Evolutionary conservation across 2,113 vertebrate species (phyloP), one percentile per base, ranked within the genome.

Genomic region (Forbesichthys agassizii): DNA sequence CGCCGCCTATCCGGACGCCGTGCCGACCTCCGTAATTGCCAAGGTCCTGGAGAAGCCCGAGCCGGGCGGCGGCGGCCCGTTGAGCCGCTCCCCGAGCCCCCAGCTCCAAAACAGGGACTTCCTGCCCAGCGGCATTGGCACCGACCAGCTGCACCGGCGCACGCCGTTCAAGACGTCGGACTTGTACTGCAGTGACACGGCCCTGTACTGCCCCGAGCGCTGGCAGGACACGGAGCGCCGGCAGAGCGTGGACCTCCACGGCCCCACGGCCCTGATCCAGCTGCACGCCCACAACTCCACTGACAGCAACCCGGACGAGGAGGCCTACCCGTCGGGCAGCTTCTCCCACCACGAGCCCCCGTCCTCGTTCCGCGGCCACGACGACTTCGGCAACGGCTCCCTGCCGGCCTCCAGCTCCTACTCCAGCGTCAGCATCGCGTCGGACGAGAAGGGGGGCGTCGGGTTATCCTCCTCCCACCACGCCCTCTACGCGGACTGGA

Each of bases 121-220:
- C 61, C 80, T 88, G 10, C 61, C 72, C 8, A 94, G 90, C 33
- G 86, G 92, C 48, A 95, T 92, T 16, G 89, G 91, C 8, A 71
- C 77, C 0, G 94, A 96, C 66, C 94, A 95, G 74, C 84, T 90
- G 0, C 90, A 93, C 57, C 90, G 93, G 1, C 90, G 91, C 3
- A 64, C 88, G n/a, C 87, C 94, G 0, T 96, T 94, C 73, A 98
- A 98, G 82, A 90, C 85, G 0, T 91, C 93, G 0, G 96, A 99
- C 75, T 81, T 96, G 74, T 98, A 96, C 89, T 94, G 95, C 90
- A 98, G 98, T 0, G 97, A 99, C 80, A 95, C 96, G 0, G 96
- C 95, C 0, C 95, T 98, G 52, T 98, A 98, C 82, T 96, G 96
- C 78, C 95, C 96, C 0, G 94, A 94, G 61, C 93, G 95, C 46